Evolutionary conservation across 2,888 invertebrate species (phyloP).

Genomic region (Anthrax anthrax): DNA sequence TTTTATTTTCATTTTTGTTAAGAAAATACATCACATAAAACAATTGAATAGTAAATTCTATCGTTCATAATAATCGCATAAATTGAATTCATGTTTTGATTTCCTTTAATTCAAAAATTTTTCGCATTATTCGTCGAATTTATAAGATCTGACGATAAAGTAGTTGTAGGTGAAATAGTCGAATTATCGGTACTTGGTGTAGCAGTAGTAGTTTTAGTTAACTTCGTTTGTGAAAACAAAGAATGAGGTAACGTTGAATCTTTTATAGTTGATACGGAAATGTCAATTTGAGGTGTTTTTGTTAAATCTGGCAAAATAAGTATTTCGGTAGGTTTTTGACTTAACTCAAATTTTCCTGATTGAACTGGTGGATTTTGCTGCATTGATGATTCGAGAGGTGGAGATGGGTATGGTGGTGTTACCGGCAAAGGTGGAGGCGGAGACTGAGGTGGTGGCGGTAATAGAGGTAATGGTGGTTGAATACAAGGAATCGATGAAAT

Average conservation of each 20-base stretch:
- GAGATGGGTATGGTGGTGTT: constrained; percentile 17
- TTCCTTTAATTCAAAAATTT: no score
- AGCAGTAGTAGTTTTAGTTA: no score
- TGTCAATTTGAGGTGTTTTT: background rate
- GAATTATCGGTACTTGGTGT: no score
- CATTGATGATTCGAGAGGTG: constrained; percentile 8
- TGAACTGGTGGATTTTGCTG: background rate
- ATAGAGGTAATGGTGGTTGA: constrained; percentile 12
- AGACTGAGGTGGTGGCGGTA: constrained; percentile 15
- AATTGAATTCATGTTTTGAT: no score
- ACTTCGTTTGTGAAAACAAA: background rate
- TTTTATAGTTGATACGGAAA: background rate
- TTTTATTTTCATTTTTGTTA: no score
- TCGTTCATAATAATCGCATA: no score
- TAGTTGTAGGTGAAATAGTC: no score
- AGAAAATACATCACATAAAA: no score
- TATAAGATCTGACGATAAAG: no score
- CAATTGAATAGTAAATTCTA: no score
- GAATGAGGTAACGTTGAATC: constrained; percentile 3
- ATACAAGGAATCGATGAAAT: constrained; percentile 6
- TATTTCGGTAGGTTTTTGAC: no score
- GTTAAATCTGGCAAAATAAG: background rate
- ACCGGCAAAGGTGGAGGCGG: constrained; percentile 16
- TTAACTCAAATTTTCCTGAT: background rate
- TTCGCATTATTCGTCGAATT: no score